Evolutionary conservation across 2,888 invertebrate species (phyloP).

Genomic region (Lithophane ornitopus): DNA sequence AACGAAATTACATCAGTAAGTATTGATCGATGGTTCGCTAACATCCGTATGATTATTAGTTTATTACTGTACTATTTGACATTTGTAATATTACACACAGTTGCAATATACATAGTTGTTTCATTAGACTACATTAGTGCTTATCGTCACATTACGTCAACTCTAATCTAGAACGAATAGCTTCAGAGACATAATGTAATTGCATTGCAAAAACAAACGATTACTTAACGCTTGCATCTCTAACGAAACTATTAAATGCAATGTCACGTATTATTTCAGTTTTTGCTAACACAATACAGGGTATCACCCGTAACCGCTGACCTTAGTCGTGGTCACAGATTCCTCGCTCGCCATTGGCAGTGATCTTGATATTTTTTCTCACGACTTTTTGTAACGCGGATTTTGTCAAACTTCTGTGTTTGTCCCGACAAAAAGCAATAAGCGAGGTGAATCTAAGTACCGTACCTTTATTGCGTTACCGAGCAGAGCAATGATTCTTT

Average conservation of each 20-base stretch:
- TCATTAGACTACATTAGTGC: slow-evolving; percentile 22
- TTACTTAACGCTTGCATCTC: slow-evolving; percentile 39
- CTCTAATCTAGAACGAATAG: slow-evolving; percentile 28
- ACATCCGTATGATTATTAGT: slow-evolving; percentile 6
- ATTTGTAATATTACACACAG: slow-evolving; percentile 23
- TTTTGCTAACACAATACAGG: slow-evolving; percentile 56
- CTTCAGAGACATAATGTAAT: slow-evolving; percentile 30
- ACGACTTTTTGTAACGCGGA: slow-evolving; percentile 71
- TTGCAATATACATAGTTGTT: slow-evolving; percentile 11
- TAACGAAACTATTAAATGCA: slow-evolving; percentile 47
- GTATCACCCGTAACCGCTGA: slow-evolving; percentile 55
- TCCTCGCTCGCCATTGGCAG: slow-evolving; percentile 81
- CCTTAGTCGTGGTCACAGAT: slow-evolving; percentile 77
- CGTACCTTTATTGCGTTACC: slow-evolving; percentile 75
- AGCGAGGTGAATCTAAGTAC: slow-evolving; percentile 69
- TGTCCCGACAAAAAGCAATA: slow-evolving; percentile 74
- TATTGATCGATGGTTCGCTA: slow-evolving; percentile 33
- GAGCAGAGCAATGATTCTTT: slow-evolving; percentile 73
- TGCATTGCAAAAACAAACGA: slow-evolving; percentile 34
- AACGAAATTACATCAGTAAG: slow-evolving; percentile 16
- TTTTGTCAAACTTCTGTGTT: slow-evolving; percentile 77
- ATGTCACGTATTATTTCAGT: slow-evolving; percentile 61
- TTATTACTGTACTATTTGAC: background rate
- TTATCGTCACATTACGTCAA: slow-evolving; percentile 31
- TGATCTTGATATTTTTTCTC: slow-evolving; percentile 86